Conservation (phyloP, 2,888 invertebrate species). For the Glaucopsyche alexis region DNA sequence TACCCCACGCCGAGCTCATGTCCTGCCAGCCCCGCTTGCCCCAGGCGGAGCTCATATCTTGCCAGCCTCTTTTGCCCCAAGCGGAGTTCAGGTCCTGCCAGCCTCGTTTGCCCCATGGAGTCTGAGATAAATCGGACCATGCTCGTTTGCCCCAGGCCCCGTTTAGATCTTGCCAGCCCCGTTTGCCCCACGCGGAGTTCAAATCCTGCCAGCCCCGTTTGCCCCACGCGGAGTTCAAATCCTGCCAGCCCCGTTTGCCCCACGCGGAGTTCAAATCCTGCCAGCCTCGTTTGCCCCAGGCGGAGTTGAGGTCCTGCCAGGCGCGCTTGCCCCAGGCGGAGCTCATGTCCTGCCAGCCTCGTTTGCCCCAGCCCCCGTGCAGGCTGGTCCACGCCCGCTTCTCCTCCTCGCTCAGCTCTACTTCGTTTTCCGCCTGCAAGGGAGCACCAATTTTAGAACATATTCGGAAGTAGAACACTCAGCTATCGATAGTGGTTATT, state of each 20-base stretch:
- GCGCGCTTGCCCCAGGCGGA: slow-evolving; percentile 80
- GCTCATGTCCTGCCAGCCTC: slow-evolving; percentile 77
- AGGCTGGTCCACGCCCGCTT: slow-evolving; percentile 82
- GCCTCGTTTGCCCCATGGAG: slow-evolving; percentile 81
- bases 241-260: slow-evolving; percentile 82
- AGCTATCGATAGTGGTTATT: too few species aligned
- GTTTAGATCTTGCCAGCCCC: slow-evolving; percentile 74
- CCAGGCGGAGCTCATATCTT: slow-evolving; percentile 72
- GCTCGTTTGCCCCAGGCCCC: slow-evolving; percentile 81
- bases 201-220: slow-evolving; percentile 81
- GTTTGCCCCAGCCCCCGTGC: slow-evolving; percentile 80
- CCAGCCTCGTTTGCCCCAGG: slow-evolving; percentile 82
- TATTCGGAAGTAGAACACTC: too few species aligned
- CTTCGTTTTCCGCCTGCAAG: slow-evolving; percentile 62
- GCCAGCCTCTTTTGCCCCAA: slow-evolving; percentile 81
- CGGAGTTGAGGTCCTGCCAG: slow-evolving; percentile 78
- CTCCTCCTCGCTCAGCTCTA: slow-evolving; percentile 77
- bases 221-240: slow-evolving; percentile 69
- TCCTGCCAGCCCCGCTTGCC: slow-evolving; percentile 80
- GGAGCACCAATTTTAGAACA: slow-evolving; percentile 32
- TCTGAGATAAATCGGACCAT: slow-evolving; percentile 78
- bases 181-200: slow-evolving; percentile 76
- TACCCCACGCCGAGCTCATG: slow-evolving; percentile 69
- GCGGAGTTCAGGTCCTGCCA: slow-evolving; percentile 71
- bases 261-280: slow-evolving; percentile 72